Evolutionary conservation across 2,113 vertebrate species (phyloP).

Genomic region (Rhombomys opimus): DNA sequence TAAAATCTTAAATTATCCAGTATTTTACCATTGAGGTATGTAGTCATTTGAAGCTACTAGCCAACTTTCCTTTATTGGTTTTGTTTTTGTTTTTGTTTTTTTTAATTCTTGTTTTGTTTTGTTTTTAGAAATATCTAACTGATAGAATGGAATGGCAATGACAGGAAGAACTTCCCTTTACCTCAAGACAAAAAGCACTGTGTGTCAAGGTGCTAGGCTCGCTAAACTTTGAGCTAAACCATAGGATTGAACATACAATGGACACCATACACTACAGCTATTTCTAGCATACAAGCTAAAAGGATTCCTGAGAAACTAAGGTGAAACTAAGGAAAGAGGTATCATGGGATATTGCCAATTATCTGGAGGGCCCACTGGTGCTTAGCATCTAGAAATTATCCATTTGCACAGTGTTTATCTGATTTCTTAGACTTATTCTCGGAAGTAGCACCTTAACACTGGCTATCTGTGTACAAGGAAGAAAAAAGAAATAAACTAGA

Average conservation of each 20-base stretch:
- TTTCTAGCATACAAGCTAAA: conserved; percentile 55
- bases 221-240: conserved; percentile 63
- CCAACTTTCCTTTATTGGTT: neutral
- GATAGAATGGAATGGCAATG: conserved; percentile 49
- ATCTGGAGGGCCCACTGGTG: conserved; percentile 63
- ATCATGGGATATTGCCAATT: conserved; percentile 70
- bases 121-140: conserved; percentile 55
- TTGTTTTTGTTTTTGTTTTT: neutral
- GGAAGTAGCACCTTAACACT: conserved; percentile 81
- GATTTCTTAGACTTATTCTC: conserved; percentile 74
- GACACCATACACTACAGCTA: conserved; percentile 62
- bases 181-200: conserved; percentile 57
- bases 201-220: conserved; percentile 55
- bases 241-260: conserved; percentile 48
- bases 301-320: conserved; percentile 78
- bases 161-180: conserved; percentile 61
- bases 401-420: conserved; percentile 80
- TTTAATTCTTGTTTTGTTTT: neutral
- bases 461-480: conserved; percentile 72
- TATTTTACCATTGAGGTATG: conserved; percentile 56
- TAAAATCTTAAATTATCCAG: conserved; percentile 55
- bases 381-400: conserved; percentile 73
- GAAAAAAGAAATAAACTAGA: conserved; percentile 45
- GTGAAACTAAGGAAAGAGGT: conserved; percentile 78
- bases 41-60: conserved; percentile 29